These are phyloP conservation scores for Papilio elwesi DNA, from an alignment of 2,888 invertebrate species.

Conservation along the genomic window DNA sequence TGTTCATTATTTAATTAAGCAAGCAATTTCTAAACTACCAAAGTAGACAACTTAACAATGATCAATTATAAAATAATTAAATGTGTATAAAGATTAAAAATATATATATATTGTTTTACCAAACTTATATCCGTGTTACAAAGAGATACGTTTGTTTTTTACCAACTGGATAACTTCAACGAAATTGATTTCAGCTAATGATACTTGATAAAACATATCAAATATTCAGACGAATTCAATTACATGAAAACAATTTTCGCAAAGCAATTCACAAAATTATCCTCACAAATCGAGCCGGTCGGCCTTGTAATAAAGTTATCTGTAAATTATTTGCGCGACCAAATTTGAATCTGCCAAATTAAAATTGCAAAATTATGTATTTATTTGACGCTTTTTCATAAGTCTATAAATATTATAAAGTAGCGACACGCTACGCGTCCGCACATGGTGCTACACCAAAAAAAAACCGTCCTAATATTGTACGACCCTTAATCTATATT, in stretches of 20 bases:
- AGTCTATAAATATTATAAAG: background rate
- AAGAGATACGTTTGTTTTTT: too few species aligned
- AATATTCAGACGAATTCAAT: constrained; percentile 33
- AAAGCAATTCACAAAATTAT: constrained; percentile 33
- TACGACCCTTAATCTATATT: too few species aligned
- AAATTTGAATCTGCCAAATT: constrained; percentile 23
- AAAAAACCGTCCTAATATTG: background rate
- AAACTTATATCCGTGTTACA: too few species aligned
- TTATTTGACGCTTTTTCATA: background rate
- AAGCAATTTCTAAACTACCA: too few species aligned
- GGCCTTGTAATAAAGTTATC: constrained; percentile 27
- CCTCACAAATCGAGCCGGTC: constrained; percentile 25
- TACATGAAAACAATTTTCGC: constrained; percentile 36
- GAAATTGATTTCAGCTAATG: constrained; percentile 14
- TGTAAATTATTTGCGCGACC: constrained; percentile 27
- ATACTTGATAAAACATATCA: background rate
- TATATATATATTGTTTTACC: too few species aligned
- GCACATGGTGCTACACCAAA: background rate
- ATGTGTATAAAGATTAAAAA: too few species aligned
- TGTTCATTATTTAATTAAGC: too few species aligned
- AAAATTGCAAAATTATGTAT: constrained; percentile 10
- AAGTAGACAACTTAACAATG: too few species aligned
- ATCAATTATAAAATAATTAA: too few species aligned
- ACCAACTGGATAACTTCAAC: background rate
- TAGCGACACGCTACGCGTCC: too few species aligned